These are phyloP conservation scores for Oxyteleia sp. DNA, from an alignment of 2,888 invertebrate species.

Conservation along the genomic window DNA sequence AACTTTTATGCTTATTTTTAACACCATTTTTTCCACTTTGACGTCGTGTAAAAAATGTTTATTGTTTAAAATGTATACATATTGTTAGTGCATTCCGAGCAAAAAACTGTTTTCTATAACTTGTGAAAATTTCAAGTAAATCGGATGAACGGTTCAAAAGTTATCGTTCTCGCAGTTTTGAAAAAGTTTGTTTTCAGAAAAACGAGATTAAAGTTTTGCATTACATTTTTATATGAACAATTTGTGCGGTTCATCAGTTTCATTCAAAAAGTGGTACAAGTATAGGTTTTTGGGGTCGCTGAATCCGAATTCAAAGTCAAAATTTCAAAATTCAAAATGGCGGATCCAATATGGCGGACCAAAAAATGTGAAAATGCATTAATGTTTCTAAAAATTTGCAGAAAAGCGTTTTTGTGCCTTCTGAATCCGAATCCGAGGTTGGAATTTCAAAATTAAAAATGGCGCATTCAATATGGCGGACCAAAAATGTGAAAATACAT, in stretches of 20 bases:
- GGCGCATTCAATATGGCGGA: too few relatives aligned
- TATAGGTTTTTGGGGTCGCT: conserved; percentile 5
- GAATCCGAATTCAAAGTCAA: conserved; percentile 10
- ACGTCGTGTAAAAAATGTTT: conserved; percentile 14
- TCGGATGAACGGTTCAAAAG: conserved; percentile 11
- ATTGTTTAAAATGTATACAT: conserved; percentile 16
- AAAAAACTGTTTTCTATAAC: conserved; percentile 16
- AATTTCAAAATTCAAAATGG: conserved; percentile 26
- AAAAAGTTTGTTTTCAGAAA: conserved; percentile 4
- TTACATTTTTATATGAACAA: too few relatives aligned
- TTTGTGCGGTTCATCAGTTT: not conserved
- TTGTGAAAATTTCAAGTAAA: conserved; percentile 14
- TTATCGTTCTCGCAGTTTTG: conserved; percentile 8
- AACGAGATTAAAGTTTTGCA: not conserved
- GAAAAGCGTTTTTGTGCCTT: conserved; percentile 1
- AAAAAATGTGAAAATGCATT: conserved; percentile 18
- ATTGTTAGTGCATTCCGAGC: conserved; percentile 14
- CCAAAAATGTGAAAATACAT: not conserved
- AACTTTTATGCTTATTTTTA: conserved; percentile 14
- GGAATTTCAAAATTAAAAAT: not conserved
- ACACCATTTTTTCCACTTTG: conserved; percentile 16
- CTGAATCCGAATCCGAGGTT: conserved; percentile 18
- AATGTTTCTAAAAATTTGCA: conserved; percentile 6
- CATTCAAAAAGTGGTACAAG: not conserved
- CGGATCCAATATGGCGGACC: conserved; percentile 30